Base-by-base conservation (phyloP, 2,888 invertebrate genomes). In the Ornithoptera alexandrae region DNA sequence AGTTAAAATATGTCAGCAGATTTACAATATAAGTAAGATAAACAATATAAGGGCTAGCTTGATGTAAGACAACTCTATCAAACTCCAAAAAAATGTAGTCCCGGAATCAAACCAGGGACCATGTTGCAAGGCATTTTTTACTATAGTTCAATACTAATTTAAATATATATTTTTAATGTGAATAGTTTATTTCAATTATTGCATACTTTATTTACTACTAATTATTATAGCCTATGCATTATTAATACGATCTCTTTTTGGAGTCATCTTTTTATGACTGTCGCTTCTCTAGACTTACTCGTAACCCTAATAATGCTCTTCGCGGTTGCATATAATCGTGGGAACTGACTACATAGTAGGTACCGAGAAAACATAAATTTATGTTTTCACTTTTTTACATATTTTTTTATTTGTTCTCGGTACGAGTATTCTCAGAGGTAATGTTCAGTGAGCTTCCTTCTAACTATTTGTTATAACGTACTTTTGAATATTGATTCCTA, bases 311-410 rank as follows among this genome's bases (percentile, higher is more conserved):
- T 62, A 69, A 69, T 69, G 69, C 65, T 65, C 58, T 30, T 58
- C 61, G 65, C 62, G 36, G 65, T 65, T 69, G 69, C 65, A 65
- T 65, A 65, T 65, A 62, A 69, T 69, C 69, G 65, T 69, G 65
- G 36, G 69, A 66, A 69, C 58, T 18, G 60, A 60, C 59, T 60
- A 46, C 30, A 56, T 58, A 61, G 39, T 62, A 46, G 17, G n/a
- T 62, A 62, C 56, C 20, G 59, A 68, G 36, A 64, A 53, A n/a
- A 22, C 6, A 64, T 53, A 39, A 53, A 60, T 39, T 24, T 18
- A 60, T n/a, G 59, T 60, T 68, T 64, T 53, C 68, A 64, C 50
- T 59, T 30, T 65, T n/a, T 66, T 30, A 60, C n/a, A 18, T 60
- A 15, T 66, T 46, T 59, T 60, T 24, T 10, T 59, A 4, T 59